phyloP scores from a whole-genome alignment of 2,113 vertebrate species.

The Fregetta grallaria region DNA sequence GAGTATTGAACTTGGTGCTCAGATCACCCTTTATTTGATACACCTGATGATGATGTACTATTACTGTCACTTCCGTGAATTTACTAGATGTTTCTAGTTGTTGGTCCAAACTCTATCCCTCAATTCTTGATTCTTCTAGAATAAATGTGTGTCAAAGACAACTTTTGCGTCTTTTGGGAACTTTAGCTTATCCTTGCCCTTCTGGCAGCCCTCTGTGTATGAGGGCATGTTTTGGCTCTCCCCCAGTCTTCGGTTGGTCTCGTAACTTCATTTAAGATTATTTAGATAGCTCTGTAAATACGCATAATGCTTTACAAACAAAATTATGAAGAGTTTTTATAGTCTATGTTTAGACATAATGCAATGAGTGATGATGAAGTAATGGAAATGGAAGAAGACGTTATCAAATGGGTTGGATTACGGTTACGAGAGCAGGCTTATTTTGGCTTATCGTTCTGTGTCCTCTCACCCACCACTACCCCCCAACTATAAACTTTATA shows the following conservation, averaged over 20 bases:
- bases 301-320: slow-evolving; percentile 35
- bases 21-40: background rate
- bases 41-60: background rate
- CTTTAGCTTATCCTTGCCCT: background rate
- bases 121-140: background rate
- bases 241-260: background rate
- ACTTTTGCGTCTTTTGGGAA: background rate
- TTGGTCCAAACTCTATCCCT: background rate
- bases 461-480: background rate
- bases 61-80: background rate
- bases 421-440: background rate
- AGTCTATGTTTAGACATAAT: slow-evolving; percentile 36
- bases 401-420: background rate
- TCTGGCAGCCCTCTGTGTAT: background rate
- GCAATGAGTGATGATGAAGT: slow-evolving; percentile 33
- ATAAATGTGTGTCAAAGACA: background rate
- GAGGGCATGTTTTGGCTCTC: background rate
- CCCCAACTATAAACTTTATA: background rate
- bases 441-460: background rate
- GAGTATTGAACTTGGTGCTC: background rate
- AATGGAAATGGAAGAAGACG: background rate
- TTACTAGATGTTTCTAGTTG: background rate
- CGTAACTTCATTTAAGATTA: slow-evolving; percentile 31
- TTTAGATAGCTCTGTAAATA: slow-evolving; percentile 38
- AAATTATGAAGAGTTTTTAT: slow-evolving; percentile 27